These are phyloP conservation scores for Macroramphosus scolopax DNA, from an alignment of 2,797 vertebrate species.

Conservation along the genomic window DNA sequence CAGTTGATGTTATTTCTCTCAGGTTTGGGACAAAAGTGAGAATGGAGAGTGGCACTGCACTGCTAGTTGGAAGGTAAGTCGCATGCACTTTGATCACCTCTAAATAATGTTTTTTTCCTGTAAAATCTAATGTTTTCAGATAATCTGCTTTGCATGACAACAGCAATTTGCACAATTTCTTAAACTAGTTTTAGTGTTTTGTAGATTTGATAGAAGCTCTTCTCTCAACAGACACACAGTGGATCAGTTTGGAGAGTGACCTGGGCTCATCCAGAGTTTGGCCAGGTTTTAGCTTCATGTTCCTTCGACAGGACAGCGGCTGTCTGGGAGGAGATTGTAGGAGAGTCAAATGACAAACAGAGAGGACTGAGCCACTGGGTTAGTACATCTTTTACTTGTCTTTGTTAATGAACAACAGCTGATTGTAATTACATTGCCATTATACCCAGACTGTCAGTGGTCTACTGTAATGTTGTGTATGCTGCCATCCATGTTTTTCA, in stretches of 20 bases:
- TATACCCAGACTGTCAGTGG: no score
- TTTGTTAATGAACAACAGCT: not conserved
- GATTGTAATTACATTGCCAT: no score
- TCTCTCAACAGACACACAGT: conserved; percentile 85
- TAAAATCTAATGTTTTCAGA: no score
- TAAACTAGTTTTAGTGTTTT: not conserved
- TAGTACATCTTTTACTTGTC: conserved; percentile 38
- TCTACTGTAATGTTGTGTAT: no score
- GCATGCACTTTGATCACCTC: not conserved
- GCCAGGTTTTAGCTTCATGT: conserved; percentile 95
- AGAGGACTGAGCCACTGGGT: conserved; percentile 98
- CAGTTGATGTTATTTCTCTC: conserved; percentile 6
- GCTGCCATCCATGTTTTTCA: not conserved
- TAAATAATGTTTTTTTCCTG: no score
- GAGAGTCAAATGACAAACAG: conserved; percentile 98
- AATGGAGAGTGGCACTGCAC: conserved; percentile 97
- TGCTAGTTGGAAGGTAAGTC: conserved; percentile 95
- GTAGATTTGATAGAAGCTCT: not conserved
- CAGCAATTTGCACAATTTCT: no score
- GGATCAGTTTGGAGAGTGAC: conserved; percentile 98
- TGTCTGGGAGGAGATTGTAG: conserved; percentile 99
- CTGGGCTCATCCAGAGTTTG: conserved; percentile 98
- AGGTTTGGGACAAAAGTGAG: conserved; percentile 99
- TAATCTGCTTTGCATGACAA: no score
- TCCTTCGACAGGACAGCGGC: conserved; percentile 97